These are phyloP conservation scores for Pristionchus entomophagus DNA, from an alignment of 2,888 invertebrate genomes.

Conservation along the genomic window DNA sequence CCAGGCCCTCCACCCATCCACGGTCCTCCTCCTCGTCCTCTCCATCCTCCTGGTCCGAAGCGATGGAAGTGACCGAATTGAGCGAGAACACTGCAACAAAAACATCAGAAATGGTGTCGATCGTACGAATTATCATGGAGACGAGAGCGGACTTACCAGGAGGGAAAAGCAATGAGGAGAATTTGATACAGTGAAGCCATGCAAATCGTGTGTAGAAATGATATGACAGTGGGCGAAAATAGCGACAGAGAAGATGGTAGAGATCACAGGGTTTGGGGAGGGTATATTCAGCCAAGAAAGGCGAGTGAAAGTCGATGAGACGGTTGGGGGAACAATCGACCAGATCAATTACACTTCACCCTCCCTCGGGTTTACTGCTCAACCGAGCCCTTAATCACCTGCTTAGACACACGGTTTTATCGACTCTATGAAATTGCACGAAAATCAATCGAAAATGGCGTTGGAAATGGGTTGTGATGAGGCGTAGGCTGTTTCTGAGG, in stretches of 20 bases:
- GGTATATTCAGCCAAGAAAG: constrained; percentile 14
- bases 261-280: constrained; percentile 4
- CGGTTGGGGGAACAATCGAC: background rate
- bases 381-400: no score
- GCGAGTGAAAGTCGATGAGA: constrained; percentile 21
- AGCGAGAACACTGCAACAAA: constrained; percentile 20
- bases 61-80: constrained; percentile 15
- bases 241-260: background rate
- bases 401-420: background rate
- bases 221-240: background rate
- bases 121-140: constrained; percentile 12
- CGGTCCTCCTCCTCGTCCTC: background rate
- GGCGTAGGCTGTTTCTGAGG: background rate
- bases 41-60: constrained; percentile 9
- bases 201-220: constrained; percentile 17
- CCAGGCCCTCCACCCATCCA: background rate
- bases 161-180: constrained; percentile 18
- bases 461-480: background rate
- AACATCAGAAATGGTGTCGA: background rate
- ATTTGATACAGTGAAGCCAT: constrained; percentile 26
- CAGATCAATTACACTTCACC: constrained; percentile 25
- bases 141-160: constrained; percentile 34
- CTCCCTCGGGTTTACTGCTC: background rate
- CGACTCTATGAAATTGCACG: background rate
- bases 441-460: constrained; percentile 11